Evolutionary conservation across 2,113 vertebrate species (phyloP).

Genomic region (Pholis gunnellus): DNA sequence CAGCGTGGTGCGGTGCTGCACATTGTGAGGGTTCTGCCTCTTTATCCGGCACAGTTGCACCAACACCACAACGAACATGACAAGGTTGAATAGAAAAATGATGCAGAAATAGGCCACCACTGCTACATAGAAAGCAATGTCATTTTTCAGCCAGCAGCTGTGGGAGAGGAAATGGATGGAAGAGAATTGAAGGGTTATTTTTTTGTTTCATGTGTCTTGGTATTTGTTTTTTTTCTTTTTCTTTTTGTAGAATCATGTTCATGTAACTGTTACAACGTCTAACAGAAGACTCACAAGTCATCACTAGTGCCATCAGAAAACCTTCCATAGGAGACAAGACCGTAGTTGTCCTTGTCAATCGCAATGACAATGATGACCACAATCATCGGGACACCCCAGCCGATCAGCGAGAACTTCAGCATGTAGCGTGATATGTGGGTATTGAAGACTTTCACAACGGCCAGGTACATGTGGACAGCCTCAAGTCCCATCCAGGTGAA

Average conservation of each 20-base stretch:
- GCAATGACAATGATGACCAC: slow-evolving; percentile 89
- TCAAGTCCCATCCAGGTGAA: slow-evolving; percentile 99
- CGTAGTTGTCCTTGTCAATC: slow-evolving; percentile 88
- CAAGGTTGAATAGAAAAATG: slow-evolving; percentile 92
- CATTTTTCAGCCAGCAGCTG: slow-evolving; percentile 95
- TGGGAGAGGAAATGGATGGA: slow-evolving; percentile 48
- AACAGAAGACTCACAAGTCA: slow-evolving; percentile 88
- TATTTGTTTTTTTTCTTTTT: not conserved
- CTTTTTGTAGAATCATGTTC: not conserved
- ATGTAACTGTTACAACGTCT: not conserved
- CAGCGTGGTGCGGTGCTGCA: slow-evolving; percentile 87
- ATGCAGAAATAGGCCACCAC: slow-evolving; percentile 94
- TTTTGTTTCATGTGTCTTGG: not conserved
- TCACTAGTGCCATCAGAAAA: slow-evolving; percentile 84
- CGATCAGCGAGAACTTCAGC: slow-evolving; percentile 91
- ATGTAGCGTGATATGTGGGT: slow-evolving; percentile 91
- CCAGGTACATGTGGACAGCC: slow-evolving; percentile 97
- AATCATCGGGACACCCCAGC: slow-evolving; percentile 93
- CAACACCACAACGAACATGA: slow-evolving; percentile 96
- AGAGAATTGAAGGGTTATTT: slow-evolving; percentile 18
- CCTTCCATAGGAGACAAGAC: slow-evolving; percentile 87
- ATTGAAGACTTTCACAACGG: slow-evolving; percentile 97
- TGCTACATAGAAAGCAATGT: slow-evolving; percentile 92
- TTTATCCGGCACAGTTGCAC: slow-evolving; percentile 94
- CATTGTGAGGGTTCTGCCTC: slow-evolving; percentile 91